These are phyloP conservation scores for Diaphora mendica DNA, from an alignment of 2,888 invertebrate species.

Conservation along the genomic window DNA sequence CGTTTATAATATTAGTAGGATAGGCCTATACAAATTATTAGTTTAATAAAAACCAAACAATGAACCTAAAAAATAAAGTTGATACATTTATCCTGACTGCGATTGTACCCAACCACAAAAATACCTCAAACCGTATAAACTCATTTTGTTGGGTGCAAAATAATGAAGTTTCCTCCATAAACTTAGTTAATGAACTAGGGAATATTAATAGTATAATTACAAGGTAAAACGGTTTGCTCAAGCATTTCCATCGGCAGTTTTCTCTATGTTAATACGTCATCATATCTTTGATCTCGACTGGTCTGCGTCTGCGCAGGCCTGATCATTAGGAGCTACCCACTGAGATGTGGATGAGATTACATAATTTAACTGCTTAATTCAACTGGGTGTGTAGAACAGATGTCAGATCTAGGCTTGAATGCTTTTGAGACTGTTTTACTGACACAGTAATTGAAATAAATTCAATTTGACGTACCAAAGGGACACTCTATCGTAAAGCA, in stretches of 20 bases:
- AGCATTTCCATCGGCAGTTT: constrained; percentile 25
- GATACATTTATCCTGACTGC: not conserved
- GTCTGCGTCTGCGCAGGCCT: constrained; percentile 35
- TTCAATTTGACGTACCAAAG: not conserved
- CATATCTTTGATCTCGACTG: constrained; percentile 44
- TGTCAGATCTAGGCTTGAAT: constrained; percentile 1
- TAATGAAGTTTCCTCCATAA: not conserved
- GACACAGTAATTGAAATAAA: not conserved
- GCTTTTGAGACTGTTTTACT: constrained; percentile 7
- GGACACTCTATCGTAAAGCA: not conserved
- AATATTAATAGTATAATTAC: constrained; percentile 2
- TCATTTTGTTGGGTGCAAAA: not conserved
- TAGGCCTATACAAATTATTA: too few relatives aligned
- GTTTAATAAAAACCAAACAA: too few relatives aligned
- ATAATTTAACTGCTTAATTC: constrained; percentile 55
- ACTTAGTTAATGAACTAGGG: not conserved
- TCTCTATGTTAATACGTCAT: constrained; percentile 45
- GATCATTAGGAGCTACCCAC: constrained; percentile 57
- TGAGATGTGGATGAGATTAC: constrained; percentile 52
- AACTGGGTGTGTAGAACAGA: constrained; percentile 18
- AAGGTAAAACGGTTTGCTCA: constrained; percentile 16
- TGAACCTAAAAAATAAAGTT: not conserved
- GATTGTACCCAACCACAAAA: not conserved
- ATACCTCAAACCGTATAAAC: not conserved
- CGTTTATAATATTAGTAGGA: too few relatives aligned